A percentile compares a stretch with the other conserved stretches of the same genome.
phyloP scores from a whole-genome alignment of 2,113 vertebrate species.

The Platycercus adscitus region DNA sequence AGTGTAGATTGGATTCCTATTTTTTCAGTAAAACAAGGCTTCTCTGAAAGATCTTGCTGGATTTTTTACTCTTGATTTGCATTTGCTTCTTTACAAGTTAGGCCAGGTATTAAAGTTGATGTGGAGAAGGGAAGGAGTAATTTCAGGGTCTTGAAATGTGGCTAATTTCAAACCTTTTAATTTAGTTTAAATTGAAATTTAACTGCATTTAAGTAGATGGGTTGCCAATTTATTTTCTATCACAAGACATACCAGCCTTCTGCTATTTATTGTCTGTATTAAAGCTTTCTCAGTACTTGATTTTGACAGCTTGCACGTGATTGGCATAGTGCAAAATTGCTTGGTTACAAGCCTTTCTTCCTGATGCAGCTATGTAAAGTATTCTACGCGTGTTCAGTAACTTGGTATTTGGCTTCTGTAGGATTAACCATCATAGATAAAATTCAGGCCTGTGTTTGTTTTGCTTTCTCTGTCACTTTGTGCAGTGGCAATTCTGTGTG shows the following conservation, averaged over 20 bases:
- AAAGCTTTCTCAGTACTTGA: background rate
- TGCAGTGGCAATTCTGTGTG: background rate
- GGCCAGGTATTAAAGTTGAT: slow-evolving; percentile 49
- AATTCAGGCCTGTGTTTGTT: background rate
- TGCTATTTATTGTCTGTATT: slow-evolving; percentile 53
- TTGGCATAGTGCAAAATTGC: background rate
- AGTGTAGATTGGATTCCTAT: background rate
- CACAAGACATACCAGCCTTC: slow-evolving; percentile 60
- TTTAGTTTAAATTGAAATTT: slow-evolving; percentile 73
- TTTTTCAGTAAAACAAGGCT: background rate
- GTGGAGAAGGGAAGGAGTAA: slow-evolving; percentile 7
- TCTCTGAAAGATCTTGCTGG: slow-evolving; percentile 33
- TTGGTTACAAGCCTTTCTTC: background rate
- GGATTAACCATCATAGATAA: background rate
- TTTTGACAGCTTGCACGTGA: slow-evolving; percentile 10
- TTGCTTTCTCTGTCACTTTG: background rate
- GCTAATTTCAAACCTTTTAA: slow-evolving; percentile 70
- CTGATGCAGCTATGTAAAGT: background rate
- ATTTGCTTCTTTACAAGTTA: slow-evolving; percentile 44
- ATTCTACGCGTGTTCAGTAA: background rate
- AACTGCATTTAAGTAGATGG: slow-evolving; percentile 63
- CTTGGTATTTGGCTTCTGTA: background rate
- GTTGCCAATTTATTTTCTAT: slow-evolving; percentile 56
- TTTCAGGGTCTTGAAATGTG: slow-evolving; percentile 23
- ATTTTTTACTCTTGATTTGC: slow-evolving; percentile 28